Percentiles rank a stretch among this genome's conserved stretches.
Conservation (phyloP, 2,113 vertebrate species). For the Centropus unirufus region DNA sequence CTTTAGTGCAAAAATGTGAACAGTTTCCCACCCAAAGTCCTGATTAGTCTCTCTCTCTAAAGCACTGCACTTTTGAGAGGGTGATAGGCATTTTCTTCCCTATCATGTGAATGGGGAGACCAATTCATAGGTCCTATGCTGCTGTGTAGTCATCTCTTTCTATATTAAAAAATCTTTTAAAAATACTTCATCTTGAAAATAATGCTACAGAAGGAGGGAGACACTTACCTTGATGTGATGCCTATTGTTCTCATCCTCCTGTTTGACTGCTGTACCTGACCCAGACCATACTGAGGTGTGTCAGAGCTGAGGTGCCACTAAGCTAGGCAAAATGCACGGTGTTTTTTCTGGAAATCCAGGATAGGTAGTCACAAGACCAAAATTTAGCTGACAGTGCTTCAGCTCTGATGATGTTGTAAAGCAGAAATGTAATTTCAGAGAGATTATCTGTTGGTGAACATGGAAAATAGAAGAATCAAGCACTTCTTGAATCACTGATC, state of each 20-base stretch:
- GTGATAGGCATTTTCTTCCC: not conserved
- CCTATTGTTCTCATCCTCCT: not conserved
- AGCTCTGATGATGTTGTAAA: not conserved
- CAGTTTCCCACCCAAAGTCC: not conserved
- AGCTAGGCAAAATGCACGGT: not conserved
- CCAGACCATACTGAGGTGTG: not conserved
- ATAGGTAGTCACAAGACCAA: not conserved
- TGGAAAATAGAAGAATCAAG: not conserved
- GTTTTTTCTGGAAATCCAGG: not conserved
- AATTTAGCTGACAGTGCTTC: not conserved
- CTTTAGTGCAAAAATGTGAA: not conserved
- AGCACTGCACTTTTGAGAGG: not conserved
- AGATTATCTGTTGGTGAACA: not conserved
- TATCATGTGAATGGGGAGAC: not conserved
- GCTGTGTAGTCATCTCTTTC: not conserved
- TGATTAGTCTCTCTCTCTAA: not conserved
- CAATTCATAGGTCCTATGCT: not conserved
- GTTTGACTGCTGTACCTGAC: not conserved
- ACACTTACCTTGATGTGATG: not conserved
- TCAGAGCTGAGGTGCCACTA: not conserved
- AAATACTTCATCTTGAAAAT: not conserved
- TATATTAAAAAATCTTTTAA: not conserved
- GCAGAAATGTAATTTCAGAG: not conserved
- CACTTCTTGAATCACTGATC: not conserved
- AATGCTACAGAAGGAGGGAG: not conserved